Percentiles rank a stretch among this genome's conserved stretches.
Conservation (phyloP, 2,113 vertebrate species). For the Alexandromys fortis region DNA sequence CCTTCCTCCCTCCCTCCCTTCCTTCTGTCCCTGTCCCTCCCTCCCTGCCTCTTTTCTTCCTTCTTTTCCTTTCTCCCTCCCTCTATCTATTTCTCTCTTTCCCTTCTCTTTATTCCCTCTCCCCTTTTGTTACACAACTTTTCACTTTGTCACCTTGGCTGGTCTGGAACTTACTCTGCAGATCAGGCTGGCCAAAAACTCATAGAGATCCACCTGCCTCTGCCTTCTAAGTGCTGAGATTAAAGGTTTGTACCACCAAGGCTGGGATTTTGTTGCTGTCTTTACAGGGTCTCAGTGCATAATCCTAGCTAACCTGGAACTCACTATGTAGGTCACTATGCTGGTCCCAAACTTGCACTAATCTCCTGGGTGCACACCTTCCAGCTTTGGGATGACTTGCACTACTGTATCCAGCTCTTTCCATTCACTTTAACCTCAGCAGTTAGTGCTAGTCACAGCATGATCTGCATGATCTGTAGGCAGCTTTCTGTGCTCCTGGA, state of each 20-base stretch:
- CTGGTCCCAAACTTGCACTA: neutral
- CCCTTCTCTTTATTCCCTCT: neutral
- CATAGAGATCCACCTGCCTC: neutral
- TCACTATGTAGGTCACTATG: neutral
- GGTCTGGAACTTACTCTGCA: neutral
- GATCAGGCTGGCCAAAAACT: neutral
- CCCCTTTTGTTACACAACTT: neutral
- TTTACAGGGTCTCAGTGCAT: neutral
- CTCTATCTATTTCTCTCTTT: neutral
- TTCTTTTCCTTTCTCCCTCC: neutral
- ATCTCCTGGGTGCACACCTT: neutral
- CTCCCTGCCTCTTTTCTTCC: no score
- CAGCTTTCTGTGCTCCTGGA: neutral
- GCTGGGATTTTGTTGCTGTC: neutral
- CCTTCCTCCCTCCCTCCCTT: accelerated
- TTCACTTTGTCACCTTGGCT: neutral
- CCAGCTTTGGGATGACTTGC: neutral
- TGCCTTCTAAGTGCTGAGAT: neutral
- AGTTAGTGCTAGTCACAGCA: neutral
- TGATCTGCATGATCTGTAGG: neutral
- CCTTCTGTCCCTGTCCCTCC: no score
- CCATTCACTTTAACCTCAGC: neutral
- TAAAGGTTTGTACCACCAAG: neutral
- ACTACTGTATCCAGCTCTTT: neutral
- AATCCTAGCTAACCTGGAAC: neutral